A percentile compares a stretch with the other conserved stretches of the same genome.
Conservation (phyloP, 2,113 vertebrate species). For the Protobothrops mucrosquamatus region DNA sequence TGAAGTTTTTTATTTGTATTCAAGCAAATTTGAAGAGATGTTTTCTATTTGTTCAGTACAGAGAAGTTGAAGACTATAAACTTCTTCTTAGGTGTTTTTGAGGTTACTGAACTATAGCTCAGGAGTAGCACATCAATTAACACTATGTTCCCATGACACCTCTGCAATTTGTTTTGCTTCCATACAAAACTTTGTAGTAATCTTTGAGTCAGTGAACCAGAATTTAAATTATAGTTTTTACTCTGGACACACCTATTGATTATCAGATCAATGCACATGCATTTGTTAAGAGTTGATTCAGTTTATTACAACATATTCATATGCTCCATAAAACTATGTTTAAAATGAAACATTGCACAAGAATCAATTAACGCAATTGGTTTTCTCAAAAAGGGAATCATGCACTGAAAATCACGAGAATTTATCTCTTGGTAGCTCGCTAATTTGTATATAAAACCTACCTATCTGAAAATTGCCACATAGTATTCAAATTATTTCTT, state of each 20-base stretch:
- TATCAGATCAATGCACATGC: background rate
- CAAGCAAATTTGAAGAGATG: background rate
- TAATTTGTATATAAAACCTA: background rate
- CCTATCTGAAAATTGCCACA: background rate
- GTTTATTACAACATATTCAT: background rate
- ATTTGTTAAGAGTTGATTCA: fast-evolving
- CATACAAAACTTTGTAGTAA: constrained; percentile 20
- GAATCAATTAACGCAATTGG: background rate
- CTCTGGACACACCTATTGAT: fast-evolving
- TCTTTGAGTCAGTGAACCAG: constrained; percentile 2
- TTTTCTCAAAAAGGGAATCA: background rate
- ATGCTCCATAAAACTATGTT: background rate
- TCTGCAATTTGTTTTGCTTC: constrained; percentile 8
- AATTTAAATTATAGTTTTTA: constrained; percentile 10
- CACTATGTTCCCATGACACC: background rate
- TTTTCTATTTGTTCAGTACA: background rate
- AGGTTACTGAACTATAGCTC: background rate
- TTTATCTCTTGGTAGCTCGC: background rate
- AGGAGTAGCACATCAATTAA: constrained; percentile 23
- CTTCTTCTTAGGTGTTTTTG: background rate
- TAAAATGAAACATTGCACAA: background rate
- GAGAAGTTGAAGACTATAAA: background rate
- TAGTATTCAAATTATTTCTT: background rate
- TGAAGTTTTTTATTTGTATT: background rate
- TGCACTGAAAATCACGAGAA: background rate